Evolutionary conservation across 1,140 invertebrate genomes (phyloP).

Genomic region (Nixonia krombeini): DNA sequence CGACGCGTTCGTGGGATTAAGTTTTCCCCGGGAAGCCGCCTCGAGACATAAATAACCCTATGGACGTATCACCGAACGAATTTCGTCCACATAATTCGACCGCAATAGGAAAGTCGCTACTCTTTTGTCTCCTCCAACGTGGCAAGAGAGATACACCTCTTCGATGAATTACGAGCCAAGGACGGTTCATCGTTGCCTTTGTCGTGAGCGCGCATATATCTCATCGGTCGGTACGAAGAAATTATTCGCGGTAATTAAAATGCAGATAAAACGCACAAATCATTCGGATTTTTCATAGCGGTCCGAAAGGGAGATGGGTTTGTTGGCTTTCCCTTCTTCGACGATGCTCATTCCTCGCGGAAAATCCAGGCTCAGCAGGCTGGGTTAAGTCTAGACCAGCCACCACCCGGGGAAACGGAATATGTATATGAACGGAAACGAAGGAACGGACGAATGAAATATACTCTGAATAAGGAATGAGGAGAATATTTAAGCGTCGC

Average conservation of each 20-base stretch:
- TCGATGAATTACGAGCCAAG: no score
- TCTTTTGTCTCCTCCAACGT: no score
- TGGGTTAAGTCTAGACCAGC: slow-evolving; percentile 39
- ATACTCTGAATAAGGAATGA: slow-evolving; percentile 64
- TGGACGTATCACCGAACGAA: slow-evolving; percentile 14
- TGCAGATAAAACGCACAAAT: slow-evolving; percentile 69
- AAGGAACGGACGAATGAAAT: slow-evolving; percentile 61
- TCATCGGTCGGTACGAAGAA: no score
- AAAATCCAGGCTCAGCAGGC: slow-evolving; percentile 45
- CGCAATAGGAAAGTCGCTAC: no score
- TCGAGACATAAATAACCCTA: slow-evolving; percentile 18
- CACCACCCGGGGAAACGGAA: slow-evolving; percentile 42
- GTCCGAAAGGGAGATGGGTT: slow-evolving; percentile 41
- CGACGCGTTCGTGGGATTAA: slow-evolving; percentile 29
- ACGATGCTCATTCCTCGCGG: slow-evolving; percentile 21
- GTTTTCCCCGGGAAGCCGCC: slow-evolving; percentile 14
- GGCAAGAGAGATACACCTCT: no score
- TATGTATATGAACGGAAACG: slow-evolving; percentile 54
- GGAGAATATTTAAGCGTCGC: slow-evolving; percentile 59
- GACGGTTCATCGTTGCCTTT: no score
- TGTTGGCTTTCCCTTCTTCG: slow-evolving; percentile 39
- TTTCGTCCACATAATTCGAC: no score
- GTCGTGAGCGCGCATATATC: no score
- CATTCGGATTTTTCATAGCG: slow-evolving; percentile 60
- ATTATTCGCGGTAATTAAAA: slow-evolving; percentile 70